A percentile compares a stretch with the other conserved stretches of the same genome.
These are phyloP conservation scores for Lucifuga dentata DNA, from an alignment of 2,113 vertebrate genomes.

Conservation along the genomic window DNA sequence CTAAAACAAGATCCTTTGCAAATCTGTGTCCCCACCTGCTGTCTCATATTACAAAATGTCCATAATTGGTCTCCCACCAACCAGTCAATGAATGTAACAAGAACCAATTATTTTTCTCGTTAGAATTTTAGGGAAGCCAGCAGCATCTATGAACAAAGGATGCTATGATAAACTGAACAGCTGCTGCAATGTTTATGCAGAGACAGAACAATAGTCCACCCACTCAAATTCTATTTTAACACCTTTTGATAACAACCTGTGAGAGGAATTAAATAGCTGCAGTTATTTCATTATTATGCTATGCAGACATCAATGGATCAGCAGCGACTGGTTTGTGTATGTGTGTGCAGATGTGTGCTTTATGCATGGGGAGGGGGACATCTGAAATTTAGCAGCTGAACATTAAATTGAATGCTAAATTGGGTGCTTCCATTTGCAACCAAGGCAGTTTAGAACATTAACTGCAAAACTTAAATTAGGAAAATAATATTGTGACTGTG, in stretches of 20 bases:
- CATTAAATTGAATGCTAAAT: constrained; percentile 35
- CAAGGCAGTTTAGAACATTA: neutral
- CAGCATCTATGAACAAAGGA: constrained; percentile 5
- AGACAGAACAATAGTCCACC: constrained; percentile 47
- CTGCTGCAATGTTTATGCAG: constrained; percentile 55
- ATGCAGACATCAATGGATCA: constrained; percentile 37
- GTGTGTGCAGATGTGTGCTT: neutral
- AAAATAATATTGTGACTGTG: constrained; percentile 6
- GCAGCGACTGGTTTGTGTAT: constrained; percentile 13
- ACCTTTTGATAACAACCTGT: constrained; percentile 54
- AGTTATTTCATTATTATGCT: constrained; percentile 18
- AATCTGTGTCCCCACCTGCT: constrained; percentile 9
- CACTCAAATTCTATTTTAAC: constrained; percentile 63
- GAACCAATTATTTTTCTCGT: neutral
- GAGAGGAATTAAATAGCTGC: constrained; percentile 18
- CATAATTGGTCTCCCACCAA: constrained; percentile 38
- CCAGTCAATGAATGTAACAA: constrained; percentile 20
- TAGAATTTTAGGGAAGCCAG: constrained; percentile 11
- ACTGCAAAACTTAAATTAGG: neutral
- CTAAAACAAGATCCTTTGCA: constrained; percentile 33
- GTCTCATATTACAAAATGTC: constrained; percentile 61
- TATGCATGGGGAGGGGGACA: constrained; percentile 37
- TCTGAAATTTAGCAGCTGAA: constrained; percentile 32
- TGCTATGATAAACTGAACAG: constrained; percentile 37
- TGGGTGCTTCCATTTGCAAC: constrained; percentile 5